Percentiles rank a stretch among this genome's conserved stretches.
Conservation (phyloP, 2,113 vertebrate species). For the Entelurus aequoreus region DNA sequence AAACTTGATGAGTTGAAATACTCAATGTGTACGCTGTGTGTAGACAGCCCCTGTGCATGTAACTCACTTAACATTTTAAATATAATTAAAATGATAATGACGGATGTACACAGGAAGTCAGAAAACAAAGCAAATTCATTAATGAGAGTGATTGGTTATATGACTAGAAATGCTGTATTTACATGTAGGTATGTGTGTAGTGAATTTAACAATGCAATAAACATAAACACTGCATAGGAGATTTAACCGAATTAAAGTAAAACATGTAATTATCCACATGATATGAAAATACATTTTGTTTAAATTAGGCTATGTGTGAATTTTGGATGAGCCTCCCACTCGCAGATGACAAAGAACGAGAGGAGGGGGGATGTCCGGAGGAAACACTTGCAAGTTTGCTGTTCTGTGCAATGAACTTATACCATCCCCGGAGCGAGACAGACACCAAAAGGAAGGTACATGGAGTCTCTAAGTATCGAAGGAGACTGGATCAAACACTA, state of each 20-base stretch:
- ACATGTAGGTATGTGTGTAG: too few species aligned
- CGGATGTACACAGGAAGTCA: constrained; percentile 5
- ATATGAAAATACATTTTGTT: too few species aligned
- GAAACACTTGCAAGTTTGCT: constrained; percentile 48
- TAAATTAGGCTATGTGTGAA: not conserved
- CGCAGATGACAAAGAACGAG: not conserved
- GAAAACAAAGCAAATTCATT: constrained; percentile 16
- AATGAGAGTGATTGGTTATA: not conserved
- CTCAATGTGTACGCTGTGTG: not conserved
- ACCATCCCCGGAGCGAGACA: constrained; percentile 8
- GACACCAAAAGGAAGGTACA: constrained; percentile 23
- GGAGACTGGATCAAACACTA: constrained; percentile 3
- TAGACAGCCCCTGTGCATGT: not conserved
- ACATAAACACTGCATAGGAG: too few species aligned
- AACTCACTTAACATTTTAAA: constrained; percentile 13
- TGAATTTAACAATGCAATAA: too few species aligned
- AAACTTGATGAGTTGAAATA: not conserved
- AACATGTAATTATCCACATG: too few species aligned
- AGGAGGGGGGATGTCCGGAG: constrained; percentile 31
- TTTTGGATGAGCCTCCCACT: not conserved
- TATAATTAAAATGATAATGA: constrained; percentile 13
- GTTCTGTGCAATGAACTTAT: constrained; percentile 51
- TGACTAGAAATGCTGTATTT: not conserved
- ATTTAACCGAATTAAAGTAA: too few species aligned
- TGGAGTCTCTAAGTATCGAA: constrained; percentile 4